Evolutionary conservation across 2,797 vertebrate genomes (phyloP).

Genomic region (Cercopithecus petaurista): DNA sequence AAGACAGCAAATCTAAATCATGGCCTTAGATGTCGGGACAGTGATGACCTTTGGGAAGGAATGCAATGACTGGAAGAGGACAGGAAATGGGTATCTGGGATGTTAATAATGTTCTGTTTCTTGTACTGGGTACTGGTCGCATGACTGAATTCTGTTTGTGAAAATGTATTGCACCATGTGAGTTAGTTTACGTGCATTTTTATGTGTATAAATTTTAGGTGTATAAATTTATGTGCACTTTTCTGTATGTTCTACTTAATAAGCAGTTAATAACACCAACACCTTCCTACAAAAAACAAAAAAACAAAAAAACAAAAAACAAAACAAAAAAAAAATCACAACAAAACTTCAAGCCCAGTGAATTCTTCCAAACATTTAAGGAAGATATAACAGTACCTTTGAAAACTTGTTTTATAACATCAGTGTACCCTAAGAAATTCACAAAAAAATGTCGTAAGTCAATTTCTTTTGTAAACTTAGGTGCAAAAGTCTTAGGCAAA

Average conservation of each 20-base stretch:
- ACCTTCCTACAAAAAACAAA: not conserved
- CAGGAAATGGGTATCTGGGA: not conserved
- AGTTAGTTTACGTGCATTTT: not conserved
- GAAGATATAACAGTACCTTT: not conserved
- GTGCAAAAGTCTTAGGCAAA: slow-evolving; percentile 18
- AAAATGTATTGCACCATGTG: not conserved
- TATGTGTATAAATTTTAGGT: not conserved
- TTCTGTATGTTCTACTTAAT: not conserved
- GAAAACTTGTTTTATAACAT: not conserved
- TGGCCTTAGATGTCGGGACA: not conserved
- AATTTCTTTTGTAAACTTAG: not conserved
- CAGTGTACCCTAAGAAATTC: not conserved
- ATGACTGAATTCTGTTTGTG: not conserved
- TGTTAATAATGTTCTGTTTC: not conserved
- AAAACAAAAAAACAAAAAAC: too few species aligned
- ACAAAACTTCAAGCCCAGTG: not conserved
- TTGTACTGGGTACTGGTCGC: not conserved
- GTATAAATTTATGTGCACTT: not conserved
- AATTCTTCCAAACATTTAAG: not conserved
- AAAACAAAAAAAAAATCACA: not conserved
- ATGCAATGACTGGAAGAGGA: not conserved
- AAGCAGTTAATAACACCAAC: not conserved
- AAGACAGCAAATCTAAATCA: not conserved
- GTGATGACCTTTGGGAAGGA: not conserved
- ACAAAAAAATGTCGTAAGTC: not conserved